Percentiles rank a stretch among this genome's conserved stretches.
These are phyloP conservation scores for Nycticorax nycticorax DNA, from an alignment of 2,113 vertebrate genomes.

Conservation along the genomic window DNA sequence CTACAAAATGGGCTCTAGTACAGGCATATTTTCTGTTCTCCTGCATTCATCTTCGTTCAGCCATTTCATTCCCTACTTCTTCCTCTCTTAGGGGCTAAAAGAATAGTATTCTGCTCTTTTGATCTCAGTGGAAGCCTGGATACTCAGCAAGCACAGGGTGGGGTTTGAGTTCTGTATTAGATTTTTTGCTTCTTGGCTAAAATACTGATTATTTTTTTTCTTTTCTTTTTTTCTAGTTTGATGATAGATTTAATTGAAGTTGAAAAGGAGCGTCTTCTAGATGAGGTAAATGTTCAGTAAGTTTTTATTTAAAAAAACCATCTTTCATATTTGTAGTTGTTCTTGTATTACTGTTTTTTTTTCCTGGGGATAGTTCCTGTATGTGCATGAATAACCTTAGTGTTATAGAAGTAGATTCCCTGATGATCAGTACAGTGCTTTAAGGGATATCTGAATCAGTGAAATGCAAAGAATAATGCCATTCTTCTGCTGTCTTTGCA, in stretches of 20 bases:
- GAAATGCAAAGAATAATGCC: background rate
- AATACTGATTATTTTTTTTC: background rate
- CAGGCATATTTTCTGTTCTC: background rate
- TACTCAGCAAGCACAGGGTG: background rate
- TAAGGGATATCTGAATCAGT: background rate
- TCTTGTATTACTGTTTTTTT: background rate
- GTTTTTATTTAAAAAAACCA: background rate
- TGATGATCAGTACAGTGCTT: background rate
- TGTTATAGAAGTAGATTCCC: background rate
- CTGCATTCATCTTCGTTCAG: background rate
- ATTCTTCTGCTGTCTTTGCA: background rate
- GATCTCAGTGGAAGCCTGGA: background rate
- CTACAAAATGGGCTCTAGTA: background rate
- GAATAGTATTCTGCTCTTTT: background rate
- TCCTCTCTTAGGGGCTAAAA: background rate
- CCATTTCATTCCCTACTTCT: background rate
- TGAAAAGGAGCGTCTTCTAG: slow-evolving; percentile 85
- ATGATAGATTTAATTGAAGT: slow-evolving; percentile 84
- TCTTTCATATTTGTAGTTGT: background rate
- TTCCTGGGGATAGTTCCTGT: background rate
- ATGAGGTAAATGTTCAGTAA: slow-evolving; percentile 80
- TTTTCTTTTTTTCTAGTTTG: slow-evolving; percentile 72
- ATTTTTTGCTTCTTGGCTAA: background rate
- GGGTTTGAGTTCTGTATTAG: background rate
- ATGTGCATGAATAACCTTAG: background rate